Evolutionary conservation across 2,797 vertebrate genomes (phyloP), one percentile per base, ranked within the genome.

Genomic region (Anomalospiza imberbis): DNA sequence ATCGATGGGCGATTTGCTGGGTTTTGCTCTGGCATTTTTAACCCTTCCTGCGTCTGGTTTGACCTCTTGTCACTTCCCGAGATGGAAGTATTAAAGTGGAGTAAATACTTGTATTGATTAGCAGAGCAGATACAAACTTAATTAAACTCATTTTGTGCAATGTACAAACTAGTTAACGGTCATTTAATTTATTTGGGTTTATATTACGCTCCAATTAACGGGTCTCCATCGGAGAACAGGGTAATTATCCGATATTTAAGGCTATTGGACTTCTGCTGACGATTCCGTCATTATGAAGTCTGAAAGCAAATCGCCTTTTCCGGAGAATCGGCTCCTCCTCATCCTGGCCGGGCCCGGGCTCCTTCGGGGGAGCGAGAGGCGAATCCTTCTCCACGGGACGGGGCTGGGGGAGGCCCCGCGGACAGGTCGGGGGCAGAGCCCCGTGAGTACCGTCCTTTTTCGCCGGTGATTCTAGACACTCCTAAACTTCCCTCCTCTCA

Each of bases 141-240:
- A 98, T 97, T 97, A 98, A 97, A 98, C 97, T 97, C 95, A 91
- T 96, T 97, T 94, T 78, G 96, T 94, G 96, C 89, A 92, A 96
- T 90, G 97, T 96, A 95, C 95, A 97, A 96, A 97, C 95, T 95
- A 97, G 97, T 97, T 97, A 96, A 96, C 94, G 96, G 94, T 84
- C 97, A 82, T 97, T 97, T 98, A 97, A 97, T 98, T 97, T 97
- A 97, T 98, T 97, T 97, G 94, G 72, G 95, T 91, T 93, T 92
- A 92, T 96, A 97, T 97, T 95, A 96, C 65, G 73, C 93, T 94
- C 94, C 96, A 96, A 96, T 98, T 96, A 96, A 93, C 77, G 36
- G 70, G 63, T 86, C 79, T 85, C 31, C 51, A 54, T 85, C 57
- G 71, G 86, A 88, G 93, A 96, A 93, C 90, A 95, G 84, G 96